Percentiles rank a stretch among this genome's conserved stretches.
Conservation (phyloP, 2,888 invertebrate species). For the Actias luna region DNA sequence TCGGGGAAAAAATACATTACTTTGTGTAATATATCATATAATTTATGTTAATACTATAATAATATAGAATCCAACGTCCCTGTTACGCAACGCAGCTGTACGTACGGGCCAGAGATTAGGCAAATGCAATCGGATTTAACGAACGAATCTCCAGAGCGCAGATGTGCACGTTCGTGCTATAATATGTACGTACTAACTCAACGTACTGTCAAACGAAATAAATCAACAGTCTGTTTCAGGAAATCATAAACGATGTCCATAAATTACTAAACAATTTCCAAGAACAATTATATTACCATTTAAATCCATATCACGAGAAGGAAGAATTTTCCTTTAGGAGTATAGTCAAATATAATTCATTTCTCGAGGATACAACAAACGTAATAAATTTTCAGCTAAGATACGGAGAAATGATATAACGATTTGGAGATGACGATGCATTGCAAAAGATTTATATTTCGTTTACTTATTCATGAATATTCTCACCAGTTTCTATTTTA, state of each 20-base stretch:
- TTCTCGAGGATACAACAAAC: neutral
- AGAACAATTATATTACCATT: too few relatives aligned
- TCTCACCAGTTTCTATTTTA: too few relatives aligned
- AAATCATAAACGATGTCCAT: too few relatives aligned
- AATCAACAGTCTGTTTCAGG: too few relatives aligned
- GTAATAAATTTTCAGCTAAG: neutral
- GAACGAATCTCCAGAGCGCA: slow-evolving; percentile 37
- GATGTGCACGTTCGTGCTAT: slow-evolving; percentile 27
- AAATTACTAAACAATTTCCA: too few relatives aligned
- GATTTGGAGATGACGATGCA: neutral
- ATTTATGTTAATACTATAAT: slow-evolving; percentile 4
- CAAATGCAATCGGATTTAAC: slow-evolving; percentile 48
- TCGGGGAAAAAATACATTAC: neutral
- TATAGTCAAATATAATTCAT: neutral
- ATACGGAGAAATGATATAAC: neutral
- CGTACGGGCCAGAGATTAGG: slow-evolving; percentile 38
- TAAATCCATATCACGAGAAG: neutral
- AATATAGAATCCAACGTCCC: neutral
- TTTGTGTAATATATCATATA: neutral
- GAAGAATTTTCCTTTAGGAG: neutral
- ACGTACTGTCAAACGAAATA: neutral
- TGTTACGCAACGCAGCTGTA: slow-evolving; percentile 14
- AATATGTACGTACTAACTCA: slow-evolving; percentile 13
- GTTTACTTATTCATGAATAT: too few relatives aligned
- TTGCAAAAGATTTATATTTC: too few relatives aligned